Percentiles rank a stretch among this genome's conserved stretches.
Conservation (phyloP, 2,113 vertebrate species). For the Apteryx mantelli region DNA sequence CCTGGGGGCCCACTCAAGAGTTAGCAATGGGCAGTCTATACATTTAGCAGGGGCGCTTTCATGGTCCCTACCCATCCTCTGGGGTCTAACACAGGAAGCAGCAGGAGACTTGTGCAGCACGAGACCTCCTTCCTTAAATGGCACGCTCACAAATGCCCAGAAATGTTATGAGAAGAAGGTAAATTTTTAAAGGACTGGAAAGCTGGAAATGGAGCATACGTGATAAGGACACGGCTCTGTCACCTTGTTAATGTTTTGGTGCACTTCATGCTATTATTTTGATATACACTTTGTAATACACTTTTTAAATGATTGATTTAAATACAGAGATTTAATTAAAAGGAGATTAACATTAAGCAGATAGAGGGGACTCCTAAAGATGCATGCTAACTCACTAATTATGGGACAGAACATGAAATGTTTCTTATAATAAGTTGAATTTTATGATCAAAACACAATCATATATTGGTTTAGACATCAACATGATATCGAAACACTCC, state of each 20-base stretch:
- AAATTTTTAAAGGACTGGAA: not conserved
- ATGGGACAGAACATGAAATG: not conserved
- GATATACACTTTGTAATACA: not conserved
- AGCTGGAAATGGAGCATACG: not conserved
- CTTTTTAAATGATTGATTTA: not conserved
- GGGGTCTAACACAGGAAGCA: not conserved
- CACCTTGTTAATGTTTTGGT: not conserved
- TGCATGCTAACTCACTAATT: not conserved
- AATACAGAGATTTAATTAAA: not conserved
- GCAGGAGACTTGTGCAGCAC: fast-evolving
- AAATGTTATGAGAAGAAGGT: not conserved
- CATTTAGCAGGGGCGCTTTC: not conserved
- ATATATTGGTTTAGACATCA: not conserved
- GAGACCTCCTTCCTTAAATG: fast-evolving
- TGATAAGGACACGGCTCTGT: not conserved
- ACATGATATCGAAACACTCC: not conserved
- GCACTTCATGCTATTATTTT: not conserved
- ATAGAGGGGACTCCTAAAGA: fast-evolving
- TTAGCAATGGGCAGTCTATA: not conserved
- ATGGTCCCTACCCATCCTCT: not conserved
- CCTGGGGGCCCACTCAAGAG: not conserved
- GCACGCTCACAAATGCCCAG: not conserved
- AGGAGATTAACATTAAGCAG: not conserved
- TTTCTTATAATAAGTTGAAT: not conserved
- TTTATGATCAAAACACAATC: not conserved